Percentiles rank a stretch among this genome's conserved stretches.
These are phyloP conservation scores for Drosophila flavopinicola DNA, from an alignment of 2,888 invertebrate genomes.

Conservation along the genomic window DNA sequence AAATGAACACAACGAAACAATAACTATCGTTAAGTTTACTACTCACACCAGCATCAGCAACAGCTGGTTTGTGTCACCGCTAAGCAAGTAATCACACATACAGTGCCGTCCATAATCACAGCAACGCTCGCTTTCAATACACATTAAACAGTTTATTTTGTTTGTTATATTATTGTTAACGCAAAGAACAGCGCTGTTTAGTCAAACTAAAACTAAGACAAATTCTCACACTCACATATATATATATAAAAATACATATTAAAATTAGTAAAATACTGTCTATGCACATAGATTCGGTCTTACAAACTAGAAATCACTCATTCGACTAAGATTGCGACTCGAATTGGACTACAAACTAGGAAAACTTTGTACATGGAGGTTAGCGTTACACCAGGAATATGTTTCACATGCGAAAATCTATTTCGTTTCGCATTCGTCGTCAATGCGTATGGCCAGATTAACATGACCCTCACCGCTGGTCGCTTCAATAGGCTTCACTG, in stretches of 20 bases:
- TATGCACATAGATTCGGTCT: constrained; percentile 41
- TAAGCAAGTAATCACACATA: background rate
- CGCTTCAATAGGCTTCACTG: constrained; percentile 35
- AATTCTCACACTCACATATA: constrained; percentile 12
- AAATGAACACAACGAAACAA: background rate
- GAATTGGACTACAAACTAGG: constrained; percentile 34
- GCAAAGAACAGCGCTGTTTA: constrained; percentile 32
- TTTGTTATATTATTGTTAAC: too few relatives aligned
- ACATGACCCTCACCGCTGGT: constrained; percentile 71
- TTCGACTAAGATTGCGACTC: constrained; percentile 56
- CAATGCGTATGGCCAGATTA: constrained; percentile 82
- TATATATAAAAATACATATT: constrained; percentile 19
- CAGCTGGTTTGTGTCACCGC: constrained; percentile 19
- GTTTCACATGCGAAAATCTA: too few relatives aligned
- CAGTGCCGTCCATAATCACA: constrained; percentile 12
- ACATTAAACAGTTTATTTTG: constrained; percentile 22
- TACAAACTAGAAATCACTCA: constrained; percentile 72
- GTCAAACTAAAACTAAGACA: constrained; percentile 14
- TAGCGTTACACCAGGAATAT: constrained; percentile 50
- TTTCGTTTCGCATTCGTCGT: constrained; percentile 76
- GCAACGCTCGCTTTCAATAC: background rate
- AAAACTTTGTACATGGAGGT: constrained; percentile 72
- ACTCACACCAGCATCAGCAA: background rate
- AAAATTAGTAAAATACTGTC: constrained; percentile 57
- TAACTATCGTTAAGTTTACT: background rate